These are phyloP conservation scores for Mnemiopsis leidyi DNA, from an alignment of 37 sponge, comb jelly and placozoan species.

Conservation along the genomic window DNA sequence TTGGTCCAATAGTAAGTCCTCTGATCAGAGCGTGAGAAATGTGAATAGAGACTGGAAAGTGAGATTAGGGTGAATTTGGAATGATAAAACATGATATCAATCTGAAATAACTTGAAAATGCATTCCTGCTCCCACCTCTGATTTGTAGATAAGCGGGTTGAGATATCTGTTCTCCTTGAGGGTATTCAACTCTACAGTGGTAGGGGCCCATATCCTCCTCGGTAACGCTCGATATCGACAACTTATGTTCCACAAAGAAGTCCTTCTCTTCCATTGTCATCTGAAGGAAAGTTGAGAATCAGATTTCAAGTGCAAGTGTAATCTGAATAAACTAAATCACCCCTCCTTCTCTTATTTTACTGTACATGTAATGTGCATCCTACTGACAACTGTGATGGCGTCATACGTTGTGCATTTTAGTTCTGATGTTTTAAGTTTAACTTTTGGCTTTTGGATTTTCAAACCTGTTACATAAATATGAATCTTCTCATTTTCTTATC, in stretches of 20 bases:
- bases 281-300: neutral
- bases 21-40: neutral
- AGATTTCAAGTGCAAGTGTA: neutral
- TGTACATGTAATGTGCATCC: too few species aligned
- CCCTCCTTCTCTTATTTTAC: too few species aligned
- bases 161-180: conserved; percentile 16
- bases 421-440: too few species aligned
- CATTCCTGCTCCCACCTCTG: neutral
- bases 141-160: conserved; percentile 25
- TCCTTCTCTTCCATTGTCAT: conserved; percentile 6
- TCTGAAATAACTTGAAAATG: too few species aligned
- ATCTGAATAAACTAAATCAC: too few species aligned
- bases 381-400: too few species aligned
- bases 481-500: too few species aligned
- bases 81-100: too few species aligned
- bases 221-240: neutral
- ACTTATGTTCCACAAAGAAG: neutral
- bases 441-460: too few species aligned
- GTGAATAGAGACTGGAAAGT: too few species aligned
- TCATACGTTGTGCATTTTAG: too few species aligned
- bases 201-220: conserved; percentile 53
- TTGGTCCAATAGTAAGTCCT: neutral
- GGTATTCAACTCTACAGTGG: conserved; percentile 43
- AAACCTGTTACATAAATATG: too few species aligned
- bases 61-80: neutral